These are phyloP conservation scores for Tipula helvola DNA, from an alignment of 2,888 invertebrate species.

Conservation along the genomic window DNA sequence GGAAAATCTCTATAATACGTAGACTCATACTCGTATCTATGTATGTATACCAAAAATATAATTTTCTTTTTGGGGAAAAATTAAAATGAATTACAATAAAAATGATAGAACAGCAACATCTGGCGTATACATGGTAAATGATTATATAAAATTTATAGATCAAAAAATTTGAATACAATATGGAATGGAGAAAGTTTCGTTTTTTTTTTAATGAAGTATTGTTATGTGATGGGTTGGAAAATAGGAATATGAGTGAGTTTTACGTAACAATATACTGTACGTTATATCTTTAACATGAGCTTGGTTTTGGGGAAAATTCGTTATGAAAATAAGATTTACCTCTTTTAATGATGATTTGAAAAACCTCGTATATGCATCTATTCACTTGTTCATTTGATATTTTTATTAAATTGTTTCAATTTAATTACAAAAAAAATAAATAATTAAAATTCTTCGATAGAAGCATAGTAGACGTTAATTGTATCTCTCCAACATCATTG, in stretches of 20 bases:
- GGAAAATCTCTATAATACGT: background rate
- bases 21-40: background rate
- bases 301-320: background rate
- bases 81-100: background rate
- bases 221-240: background rate
- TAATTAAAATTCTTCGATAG: background rate
- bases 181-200: background rate
- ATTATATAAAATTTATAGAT: conserved; percentile 4
- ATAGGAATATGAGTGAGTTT: background rate
- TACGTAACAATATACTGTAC: background rate
- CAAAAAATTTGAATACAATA: background rate
- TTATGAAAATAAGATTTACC: background rate
- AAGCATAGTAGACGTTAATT: background rate
- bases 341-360: background rate
- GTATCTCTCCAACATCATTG: background rate
- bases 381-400: background rate
- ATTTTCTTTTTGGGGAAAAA: background rate
- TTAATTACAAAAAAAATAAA: background rate
- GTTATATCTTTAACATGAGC: background rate
- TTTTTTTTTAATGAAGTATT: background rate
- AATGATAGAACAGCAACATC: background rate
- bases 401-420: background rate
- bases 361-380: background rate
- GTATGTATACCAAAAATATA: background rate
- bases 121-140: background rate